These are phyloP conservation scores for Tinea pellionella DNA, from an alignment of 2,888 invertebrate genomes.

Conservation along the genomic window DNA sequence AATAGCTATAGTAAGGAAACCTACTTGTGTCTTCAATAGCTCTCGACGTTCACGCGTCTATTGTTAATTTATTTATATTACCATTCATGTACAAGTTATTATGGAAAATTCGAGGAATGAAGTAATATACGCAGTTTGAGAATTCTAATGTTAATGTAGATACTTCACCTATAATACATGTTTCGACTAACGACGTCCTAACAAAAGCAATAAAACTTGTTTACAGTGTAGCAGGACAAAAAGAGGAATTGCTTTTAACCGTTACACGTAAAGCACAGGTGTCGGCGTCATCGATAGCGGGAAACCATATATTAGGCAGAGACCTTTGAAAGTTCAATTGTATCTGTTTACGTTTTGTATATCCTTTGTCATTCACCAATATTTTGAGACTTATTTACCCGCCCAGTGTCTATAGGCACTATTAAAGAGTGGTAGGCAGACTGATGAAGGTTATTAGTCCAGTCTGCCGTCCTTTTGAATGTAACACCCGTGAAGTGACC, in stretches of 20 bases:
- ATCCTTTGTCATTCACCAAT: neutral
- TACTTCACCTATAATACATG: neutral
- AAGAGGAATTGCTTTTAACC: conserved; percentile 13
- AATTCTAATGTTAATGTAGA: conserved; percentile 13
- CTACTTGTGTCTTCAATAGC: neutral
- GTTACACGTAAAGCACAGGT: conserved; percentile 13
- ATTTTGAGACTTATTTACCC: neutral
- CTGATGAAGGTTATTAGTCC: too few relatives aligned
- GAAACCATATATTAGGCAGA: conserved; percentile 14
- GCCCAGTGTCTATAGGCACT: too few relatives aligned
- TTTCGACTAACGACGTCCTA: conserved; percentile 12
- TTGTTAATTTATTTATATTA: conserved; percentile 13
- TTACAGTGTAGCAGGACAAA: conserved; percentile 13
- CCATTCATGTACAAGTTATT: conserved; percentile 7
- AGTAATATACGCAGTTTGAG: conserved; percentile 9
- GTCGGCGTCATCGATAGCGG: conserved; percentile 6
- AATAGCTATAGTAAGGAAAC: conserved; percentile 4
- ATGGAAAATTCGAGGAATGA: conserved; percentile 4
- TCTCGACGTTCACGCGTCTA: conserved; percentile 11
- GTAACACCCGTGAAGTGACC: too few relatives aligned
- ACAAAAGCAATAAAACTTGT: conserved; percentile 15
- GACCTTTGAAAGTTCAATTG: neutral
- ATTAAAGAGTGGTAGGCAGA: too few relatives aligned
- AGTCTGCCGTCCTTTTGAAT: too few relatives aligned
- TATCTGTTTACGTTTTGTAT: neutral